These are phyloP conservation scores for Myotis planiceps DNA, from an alignment of 2,797 vertebrate genomes.

Conservation along the genomic window DNA sequence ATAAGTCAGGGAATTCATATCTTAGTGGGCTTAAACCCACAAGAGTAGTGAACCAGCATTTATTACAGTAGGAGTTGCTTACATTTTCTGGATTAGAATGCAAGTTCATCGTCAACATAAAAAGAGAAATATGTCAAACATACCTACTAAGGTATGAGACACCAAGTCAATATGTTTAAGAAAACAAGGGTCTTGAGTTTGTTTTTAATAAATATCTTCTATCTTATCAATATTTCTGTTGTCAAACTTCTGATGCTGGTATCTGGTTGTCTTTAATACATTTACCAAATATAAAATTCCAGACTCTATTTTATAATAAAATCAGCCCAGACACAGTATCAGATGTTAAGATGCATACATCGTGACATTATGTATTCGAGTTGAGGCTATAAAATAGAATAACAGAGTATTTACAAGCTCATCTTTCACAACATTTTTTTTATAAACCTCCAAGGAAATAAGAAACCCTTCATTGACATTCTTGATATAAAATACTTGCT, in stretches of 20 bases:
- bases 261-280: conserved; percentile 68
- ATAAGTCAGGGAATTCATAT: conserved; percentile 38
- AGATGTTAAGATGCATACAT: conserved; percentile 49
- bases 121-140: conserved; percentile 31
- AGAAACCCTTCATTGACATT: conserved; percentile 85
- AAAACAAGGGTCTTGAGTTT: conserved; percentile 45
- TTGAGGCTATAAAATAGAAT: conserved; percentile 80
- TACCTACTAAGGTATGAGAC: conserved; percentile 33
- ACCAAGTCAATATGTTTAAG: conserved; percentile 12
- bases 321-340: conserved; percentile 62
- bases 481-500: conserved; percentile 84
- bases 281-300: conserved; percentile 59
- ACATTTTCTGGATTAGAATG: conserved; percentile 48
- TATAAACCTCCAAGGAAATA: conserved; percentile 78
- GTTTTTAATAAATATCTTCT: conserved; percentile 74
- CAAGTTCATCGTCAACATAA: conserved; percentile 45
- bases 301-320: conserved; percentile 61
- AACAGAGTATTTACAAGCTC: conserved; percentile 81
- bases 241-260: conserved; percentile 61
- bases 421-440: conserved; percentile 78
- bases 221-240: conserved; percentile 16
- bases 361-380: conserved; percentile 67
- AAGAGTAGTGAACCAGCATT: background rate
- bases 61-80: conserved; percentile 31
- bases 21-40: background rate